phyloP scores from a whole-genome alignment of 2,888 invertebrate genomes.

The Drosophila colorata region DNA sequence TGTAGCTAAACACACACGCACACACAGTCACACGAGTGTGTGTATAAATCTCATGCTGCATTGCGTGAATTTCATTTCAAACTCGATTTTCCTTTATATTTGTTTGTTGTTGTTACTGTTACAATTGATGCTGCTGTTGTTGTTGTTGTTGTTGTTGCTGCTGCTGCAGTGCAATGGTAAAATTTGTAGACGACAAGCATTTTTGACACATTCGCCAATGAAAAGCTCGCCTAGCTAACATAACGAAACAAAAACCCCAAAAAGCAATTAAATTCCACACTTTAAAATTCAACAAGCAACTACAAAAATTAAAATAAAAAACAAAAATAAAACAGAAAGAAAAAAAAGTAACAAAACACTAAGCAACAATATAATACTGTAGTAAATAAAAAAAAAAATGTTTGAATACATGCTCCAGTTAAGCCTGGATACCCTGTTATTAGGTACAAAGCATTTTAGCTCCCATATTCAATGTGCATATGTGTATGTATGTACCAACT shows the following conservation, averaged over 20 bases:
- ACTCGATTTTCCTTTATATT: conserved; percentile 42
- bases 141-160: conserved; percentile 12
- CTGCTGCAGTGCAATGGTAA: conserved; percentile 43
- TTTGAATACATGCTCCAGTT: neutral
- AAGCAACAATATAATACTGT: conserved; percentile 59
- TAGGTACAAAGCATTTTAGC: too few relatives aligned
- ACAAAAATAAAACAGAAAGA: neutral
- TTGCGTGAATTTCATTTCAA: conserved; percentile 60
- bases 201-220: conserved; percentile 68
- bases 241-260: conserved; percentile 65
- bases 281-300: conserved; percentile 59
- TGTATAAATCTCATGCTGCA: conserved; percentile 46
- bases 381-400: conserved; percentile 25
- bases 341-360: conserved; percentile 1
- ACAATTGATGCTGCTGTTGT: neutral
- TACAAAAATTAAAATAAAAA: conserved; percentile 8
- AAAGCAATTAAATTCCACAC: conserved; percentile 78
- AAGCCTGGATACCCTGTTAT: neutral
- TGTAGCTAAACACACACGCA: conserved; percentile 53
- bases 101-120: conserved; percentile 25
- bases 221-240: conserved; percentile 35
- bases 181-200: conserved; percentile 62
- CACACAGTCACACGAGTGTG: conserved; percentile 1
- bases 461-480: too few relatives aligned
- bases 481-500: too few relatives aligned